These are phyloP conservation scores for Telenomus remus DNA, from an alignment of 1,140 invertebrate genomes.

Conservation along the genomic window DNA sequence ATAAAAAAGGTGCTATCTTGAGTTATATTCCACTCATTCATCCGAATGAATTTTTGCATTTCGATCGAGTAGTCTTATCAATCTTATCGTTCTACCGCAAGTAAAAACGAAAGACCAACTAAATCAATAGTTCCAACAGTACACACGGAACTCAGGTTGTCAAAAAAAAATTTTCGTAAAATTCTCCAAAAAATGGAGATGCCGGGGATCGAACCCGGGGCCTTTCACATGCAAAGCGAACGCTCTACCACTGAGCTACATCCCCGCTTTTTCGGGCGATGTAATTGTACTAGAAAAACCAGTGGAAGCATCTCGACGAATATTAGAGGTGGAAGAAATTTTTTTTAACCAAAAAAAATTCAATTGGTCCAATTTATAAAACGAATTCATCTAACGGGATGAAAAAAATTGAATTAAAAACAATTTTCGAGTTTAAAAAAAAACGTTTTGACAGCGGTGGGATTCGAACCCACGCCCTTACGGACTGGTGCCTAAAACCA, in stretches of 20 bases:
- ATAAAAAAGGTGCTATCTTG: constrained; percentile 48
- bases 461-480: constrained; percentile 78
- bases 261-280: constrained; percentile 59
- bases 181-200: constrained; percentile 75
- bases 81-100: too few species aligned
- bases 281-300: neutral
- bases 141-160: too few species aligned
- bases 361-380: too few species aligned
- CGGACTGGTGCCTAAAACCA: constrained; percentile 79
- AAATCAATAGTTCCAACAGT: too few species aligned
- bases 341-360: neutral
- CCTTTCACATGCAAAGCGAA: constrained; percentile 86
- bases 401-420: neutral
- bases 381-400: too few species aligned
- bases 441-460: constrained; percentile 75
- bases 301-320: neutral
- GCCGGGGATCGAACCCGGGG: constrained; percentile 84
- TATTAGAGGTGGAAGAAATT: neutral
- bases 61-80: too few species aligned
- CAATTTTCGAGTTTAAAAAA: constrained; percentile 4
- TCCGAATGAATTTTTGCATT: neutral
- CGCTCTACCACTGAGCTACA: constrained; percentile 77
- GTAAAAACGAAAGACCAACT: too few species aligned
- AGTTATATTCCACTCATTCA: constrained; percentile 33
- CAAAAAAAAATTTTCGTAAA: neutral